These are phyloP conservation scores for Mylabris sibirica DNA, from an alignment of 2,888 invertebrate genomes.

Conservation along the genomic window DNA sequence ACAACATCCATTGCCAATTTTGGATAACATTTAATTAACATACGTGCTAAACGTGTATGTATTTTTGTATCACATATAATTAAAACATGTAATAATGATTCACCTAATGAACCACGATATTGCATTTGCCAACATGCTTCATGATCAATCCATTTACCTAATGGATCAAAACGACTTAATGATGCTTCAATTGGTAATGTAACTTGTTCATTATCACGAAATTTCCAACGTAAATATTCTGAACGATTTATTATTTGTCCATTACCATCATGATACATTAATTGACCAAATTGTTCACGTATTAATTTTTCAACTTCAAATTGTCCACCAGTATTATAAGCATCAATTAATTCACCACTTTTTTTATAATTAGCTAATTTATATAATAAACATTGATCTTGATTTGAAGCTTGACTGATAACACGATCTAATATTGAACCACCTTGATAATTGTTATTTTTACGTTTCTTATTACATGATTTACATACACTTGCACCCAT, in stretches of 20 bases:
- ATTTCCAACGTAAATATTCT: conserved; percentile 90
- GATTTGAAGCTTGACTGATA: conserved; percentile 85
- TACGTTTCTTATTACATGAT: conserved; percentile 54
- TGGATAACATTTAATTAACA: conserved; percentile 90
- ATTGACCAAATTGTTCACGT: conserved; percentile 83
- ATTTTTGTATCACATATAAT: conserved; percentile 93
- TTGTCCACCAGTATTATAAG: conserved; percentile 85
- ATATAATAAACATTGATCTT: conserved; percentile 87
- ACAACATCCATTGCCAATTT: conserved; percentile 92
- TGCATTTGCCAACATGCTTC: conserved; percentile 98
- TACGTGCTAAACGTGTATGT: conserved; percentile 82
- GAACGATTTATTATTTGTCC: conserved; percentile 86
- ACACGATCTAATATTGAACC: conserved; percentile 89
- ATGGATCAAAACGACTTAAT: conserved; percentile 83
- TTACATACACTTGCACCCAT: conserved; percentile 64
- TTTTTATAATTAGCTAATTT: conserved; percentile 90
- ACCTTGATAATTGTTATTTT: conserved; percentile 62
- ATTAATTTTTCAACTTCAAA: conserved; percentile 84
- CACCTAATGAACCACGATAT: conserved; percentile 93
- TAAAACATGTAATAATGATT: conserved; percentile 91
- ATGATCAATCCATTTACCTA: conserved; percentile 89
- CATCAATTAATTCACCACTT: conserved; percentile 89
- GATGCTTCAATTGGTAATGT: conserved; percentile 89
- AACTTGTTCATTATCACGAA: conserved; percentile 83
- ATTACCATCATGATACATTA: conserved; percentile 87